phyloP scores from a whole-genome alignment of 2,888 invertebrate genomes.

The Lamellibrachia satsuma region DNA sequence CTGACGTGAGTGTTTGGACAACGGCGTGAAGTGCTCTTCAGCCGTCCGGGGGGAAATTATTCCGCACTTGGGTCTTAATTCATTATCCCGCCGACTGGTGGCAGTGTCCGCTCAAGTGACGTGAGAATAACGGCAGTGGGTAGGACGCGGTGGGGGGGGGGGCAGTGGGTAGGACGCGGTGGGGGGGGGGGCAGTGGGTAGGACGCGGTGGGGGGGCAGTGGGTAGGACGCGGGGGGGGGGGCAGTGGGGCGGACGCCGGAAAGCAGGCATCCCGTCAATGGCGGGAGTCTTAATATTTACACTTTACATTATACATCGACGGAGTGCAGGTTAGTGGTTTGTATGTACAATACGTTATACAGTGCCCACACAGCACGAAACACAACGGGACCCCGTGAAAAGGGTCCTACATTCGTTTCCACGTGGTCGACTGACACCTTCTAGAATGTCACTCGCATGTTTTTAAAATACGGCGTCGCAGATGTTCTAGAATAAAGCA shows the following conservation, averaged over 20 bases:
- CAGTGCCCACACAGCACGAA: neutral
- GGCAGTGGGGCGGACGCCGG: no score
- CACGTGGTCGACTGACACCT: no score
- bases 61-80: neutral
- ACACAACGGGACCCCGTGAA: no score
- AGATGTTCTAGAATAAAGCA: no score
- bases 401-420: no score
- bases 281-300: no score
- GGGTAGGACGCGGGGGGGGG: neutral
- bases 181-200: neutral
- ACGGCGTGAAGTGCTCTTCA: neutral
- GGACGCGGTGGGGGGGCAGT: neutral
- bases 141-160: neutral
- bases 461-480: no score
- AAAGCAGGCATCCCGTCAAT: no score
- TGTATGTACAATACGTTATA: neutral
- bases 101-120: neutral
- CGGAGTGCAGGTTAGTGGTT: neutral
- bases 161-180: neutral
- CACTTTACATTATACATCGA: neutral
- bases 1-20: neutral
- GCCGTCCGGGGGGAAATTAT: neutral
- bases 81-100: neutral
- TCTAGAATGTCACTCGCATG: no score
- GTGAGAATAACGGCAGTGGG: neutral